Evolutionary conservation across 2,888 invertebrate species (phyloP), one percentile per base, ranked within the genome.

Genomic region (Tipula unca): DNA sequence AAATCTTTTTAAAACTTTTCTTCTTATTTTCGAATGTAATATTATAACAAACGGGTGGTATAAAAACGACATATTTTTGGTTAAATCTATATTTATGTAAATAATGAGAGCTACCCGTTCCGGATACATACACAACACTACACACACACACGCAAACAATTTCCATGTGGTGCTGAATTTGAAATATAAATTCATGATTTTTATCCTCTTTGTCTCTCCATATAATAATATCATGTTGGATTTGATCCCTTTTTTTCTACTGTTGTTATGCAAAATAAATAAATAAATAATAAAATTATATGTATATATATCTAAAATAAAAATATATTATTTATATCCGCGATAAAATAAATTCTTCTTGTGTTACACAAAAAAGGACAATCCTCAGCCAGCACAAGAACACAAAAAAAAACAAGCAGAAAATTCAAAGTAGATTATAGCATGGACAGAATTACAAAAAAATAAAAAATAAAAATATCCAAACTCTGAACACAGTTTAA

Each of bases 341-440:
- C 83, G 83, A 83, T 83, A 83, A 83, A 83, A 83, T 35, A 83
- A 69, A 69, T 69, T 69, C 69, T 20, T 69, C 69, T 54, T 69
- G 69, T 25, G 69, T 83, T 32, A 83, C 29, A 83, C 29, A 32
- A 32, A 83, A 83, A 35, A 83, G 83, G 83, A 83, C 83, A 83
- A 83, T 83, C 83, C 69, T 32, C 83, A 83, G 17, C 83, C 35
- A 32, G 17, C 29, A 14, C 83, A 82, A 83, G 5, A 83, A 0
- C 48, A 48, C n/a, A 14, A 48, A 48, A 14, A 48, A 48, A n/a
- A 48, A 29, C 14, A 82, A 29, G 14, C 13, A 29, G n/a, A 32
- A 83, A 32, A 83, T 83, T 83, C 83, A 83, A 83, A 83, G 83
- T 83, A 83, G 83, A 83, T 83, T 83, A 83, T 32, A 83, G 83